phyloP scores from a whole-genome alignment of 2,113 vertebrate species.

The Xyrauchen texanus region DNA sequence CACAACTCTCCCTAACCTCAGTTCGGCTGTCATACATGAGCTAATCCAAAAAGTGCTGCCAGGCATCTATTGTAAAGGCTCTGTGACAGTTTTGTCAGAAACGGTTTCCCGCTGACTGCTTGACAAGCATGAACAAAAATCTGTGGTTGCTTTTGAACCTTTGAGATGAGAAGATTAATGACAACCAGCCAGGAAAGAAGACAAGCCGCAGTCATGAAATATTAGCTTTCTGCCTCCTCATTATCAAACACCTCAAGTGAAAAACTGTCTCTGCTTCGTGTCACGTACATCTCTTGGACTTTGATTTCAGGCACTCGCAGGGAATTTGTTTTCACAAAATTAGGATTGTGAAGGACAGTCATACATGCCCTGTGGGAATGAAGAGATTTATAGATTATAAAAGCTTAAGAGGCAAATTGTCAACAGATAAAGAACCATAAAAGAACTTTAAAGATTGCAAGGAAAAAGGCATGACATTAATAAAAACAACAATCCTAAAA shows the following conservation, averaged over 20 bases:
- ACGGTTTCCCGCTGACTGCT: conserved; percentile 30
- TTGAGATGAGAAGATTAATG: conserved; percentile 45
- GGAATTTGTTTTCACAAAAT: not conserved
- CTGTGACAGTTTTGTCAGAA: conserved; percentile 52
- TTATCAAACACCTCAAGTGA: conserved; percentile 26
- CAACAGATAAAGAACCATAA: not conserved
- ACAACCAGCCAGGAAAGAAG: not conserved
- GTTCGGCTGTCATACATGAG: conserved; percentile 24
- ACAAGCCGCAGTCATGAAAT: not conserved
- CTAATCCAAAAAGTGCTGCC: conserved; percentile 18
- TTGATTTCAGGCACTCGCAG: not conserved
- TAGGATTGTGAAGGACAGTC: not conserved
- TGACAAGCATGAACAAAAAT: conserved; percentile 39
- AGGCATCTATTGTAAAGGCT: conserved; percentile 27
- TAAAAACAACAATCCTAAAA: too few relatives aligned
- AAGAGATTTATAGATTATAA: conserved; percentile 6
- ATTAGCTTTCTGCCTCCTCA: conserved; percentile 8
- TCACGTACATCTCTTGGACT: conserved; percentile 12
- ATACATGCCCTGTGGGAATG: conserved; percentile 7
- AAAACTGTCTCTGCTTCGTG: not conserved
- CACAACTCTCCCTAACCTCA: not conserved
- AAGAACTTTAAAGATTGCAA: not conserved
- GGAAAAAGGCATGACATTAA: too few relatives aligned
- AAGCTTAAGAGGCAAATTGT: not conserved
- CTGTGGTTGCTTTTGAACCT: conserved; percentile 40